These are phyloP conservation scores for Thecophora atra DNA, from an alignment of 2,888 invertebrate genomes.

Conservation along the genomic window DNA sequence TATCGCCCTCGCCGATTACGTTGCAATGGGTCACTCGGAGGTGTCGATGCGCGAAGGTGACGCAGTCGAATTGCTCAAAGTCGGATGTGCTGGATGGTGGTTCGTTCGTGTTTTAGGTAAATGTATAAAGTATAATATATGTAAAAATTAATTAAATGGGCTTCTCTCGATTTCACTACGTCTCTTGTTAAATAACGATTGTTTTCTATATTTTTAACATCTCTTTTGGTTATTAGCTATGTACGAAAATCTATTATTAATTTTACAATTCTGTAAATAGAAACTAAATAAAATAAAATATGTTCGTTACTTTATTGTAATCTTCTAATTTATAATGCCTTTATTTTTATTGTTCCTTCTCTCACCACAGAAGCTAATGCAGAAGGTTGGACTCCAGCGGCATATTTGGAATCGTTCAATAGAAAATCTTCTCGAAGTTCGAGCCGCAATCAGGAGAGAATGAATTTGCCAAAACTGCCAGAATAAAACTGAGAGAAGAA, in stretches of 20 bases:
- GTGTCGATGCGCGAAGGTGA: slow-evolving; percentile 92
- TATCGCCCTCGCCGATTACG: slow-evolving; percentile 91
- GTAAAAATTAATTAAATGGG: too few species aligned
- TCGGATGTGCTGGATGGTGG: slow-evolving; percentile 97
- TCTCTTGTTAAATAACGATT: too few species aligned
- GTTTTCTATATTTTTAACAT: too few species aligned
- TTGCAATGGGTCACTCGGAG: slow-evolving; percentile 89
- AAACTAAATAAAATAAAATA: neutral
- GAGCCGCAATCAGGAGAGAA: slow-evolving; percentile 66
- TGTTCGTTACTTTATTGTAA: slow-evolving; percentile 16
- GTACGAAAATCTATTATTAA: too few species aligned
- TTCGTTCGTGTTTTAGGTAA: slow-evolving; percentile 85
- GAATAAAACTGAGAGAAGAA: slow-evolving; percentile 38
- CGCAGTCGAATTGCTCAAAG: slow-evolving; percentile 86
- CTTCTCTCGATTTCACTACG: too few species aligned
- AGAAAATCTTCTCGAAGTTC: slow-evolving; percentile 79
- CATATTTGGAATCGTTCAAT: slow-evolving; percentile 83
- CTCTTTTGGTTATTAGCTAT: too few species aligned
- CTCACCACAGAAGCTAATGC: slow-evolving; percentile 69
- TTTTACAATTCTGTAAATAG: too few species aligned
- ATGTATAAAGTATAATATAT: slow-evolving; percentile 1
- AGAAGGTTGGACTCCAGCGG: slow-evolving; percentile 95
- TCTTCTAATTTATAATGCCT: neutral
- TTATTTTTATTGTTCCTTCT: slow-evolving; percentile 4
- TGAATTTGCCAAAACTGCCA: slow-evolving; percentile 49